Conservation (phyloP, 2,113 vertebrate genomes). For the Oryctolagus cuniculus region mOryCun1.1 NC_091439.1:137493001-137493500, state of each 20-base stretch:
- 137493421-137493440: no score
- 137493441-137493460: no score
- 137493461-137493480: no score
- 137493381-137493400: no score
- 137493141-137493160: conserved; percentile 57
- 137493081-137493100: conserved; percentile 45
- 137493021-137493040: conserved; percentile 53
- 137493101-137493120: conserved; percentile 22
- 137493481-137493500: no score
- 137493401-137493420: no score
- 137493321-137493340: not conserved
- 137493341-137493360: not conserved
- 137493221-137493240: conserved; percentile 30
- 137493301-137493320: not conserved
- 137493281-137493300: not conserved
- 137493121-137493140: conserved; percentile 57
- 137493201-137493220: conserved; percentile 45
- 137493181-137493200: conserved; percentile 18
- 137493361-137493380: not conserved
- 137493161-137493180: conserved; percentile 29
- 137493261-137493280: not conserved
- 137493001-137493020: conserved; percentile 57
- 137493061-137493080: conserved; percentile 67
- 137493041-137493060: conserved; percentile 61
- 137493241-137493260: not conserved